Evolutionary conservation across 2,888 invertebrate species (phyloP).

Genomic region (Xestia ashworthii): DNA sequence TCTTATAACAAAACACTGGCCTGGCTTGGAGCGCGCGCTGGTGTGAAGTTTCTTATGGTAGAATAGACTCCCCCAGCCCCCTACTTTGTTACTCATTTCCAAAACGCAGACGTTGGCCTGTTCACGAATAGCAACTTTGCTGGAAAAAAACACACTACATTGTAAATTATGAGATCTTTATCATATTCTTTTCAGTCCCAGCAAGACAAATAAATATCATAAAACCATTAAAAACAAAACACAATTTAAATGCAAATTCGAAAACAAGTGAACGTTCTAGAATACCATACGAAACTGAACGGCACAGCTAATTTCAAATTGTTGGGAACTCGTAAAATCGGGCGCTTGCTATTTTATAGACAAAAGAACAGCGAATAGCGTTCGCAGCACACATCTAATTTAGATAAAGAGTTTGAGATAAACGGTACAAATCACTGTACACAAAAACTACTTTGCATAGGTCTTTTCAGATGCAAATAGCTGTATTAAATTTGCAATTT

Average conservation of each 20-base stretch:
- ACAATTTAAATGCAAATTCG: conserved; percentile 57
- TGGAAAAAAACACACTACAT: neutral
- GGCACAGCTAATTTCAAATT: conserved; percentile 51
- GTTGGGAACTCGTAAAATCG: conserved; percentile 63
- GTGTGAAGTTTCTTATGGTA: conserved; percentile 1
- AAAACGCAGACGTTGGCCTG: neutral
- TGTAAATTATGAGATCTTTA: neutral
- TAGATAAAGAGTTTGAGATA: conserved; percentile 87
- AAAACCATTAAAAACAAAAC: conserved; percentile 48
- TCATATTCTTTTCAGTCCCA: conserved; percentile 2
- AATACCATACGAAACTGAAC: conserved; percentile 50
- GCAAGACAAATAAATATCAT: conserved; percentile 47
- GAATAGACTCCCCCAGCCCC: neutral
- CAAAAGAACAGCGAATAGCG: conserved; percentile 71
- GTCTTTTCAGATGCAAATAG: conserved; percentile 89
- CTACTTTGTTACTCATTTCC: neutral
- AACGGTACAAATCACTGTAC: conserved; percentile 87
- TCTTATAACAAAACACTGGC: conserved; percentile 2
- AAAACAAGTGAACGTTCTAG: conserved; percentile 41
- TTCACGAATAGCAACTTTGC: neutral
- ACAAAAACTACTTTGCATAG: conserved; percentile 84
- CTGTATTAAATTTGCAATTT: conserved; percentile 90
- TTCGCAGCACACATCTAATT: conserved; percentile 80
- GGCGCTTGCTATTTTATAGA: conserved; percentile 66
- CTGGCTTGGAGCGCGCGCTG: neutral